phyloP scores from a whole-genome alignment of 2,888 invertebrate species.

The Tenodera sinensis region DNA sequence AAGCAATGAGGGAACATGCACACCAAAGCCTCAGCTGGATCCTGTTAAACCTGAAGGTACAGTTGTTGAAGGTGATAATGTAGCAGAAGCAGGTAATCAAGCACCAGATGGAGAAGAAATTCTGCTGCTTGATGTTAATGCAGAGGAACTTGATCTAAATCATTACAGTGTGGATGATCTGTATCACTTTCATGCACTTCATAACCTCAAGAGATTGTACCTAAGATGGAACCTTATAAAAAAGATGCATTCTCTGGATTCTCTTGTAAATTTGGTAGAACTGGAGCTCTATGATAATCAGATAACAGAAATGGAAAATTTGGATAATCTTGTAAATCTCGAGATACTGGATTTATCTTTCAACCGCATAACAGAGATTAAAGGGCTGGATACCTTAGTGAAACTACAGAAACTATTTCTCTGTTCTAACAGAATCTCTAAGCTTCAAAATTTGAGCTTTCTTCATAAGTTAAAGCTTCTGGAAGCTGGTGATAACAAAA shows the following conservation, averaged over 20 bases:
- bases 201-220: constrained; percentile 72
- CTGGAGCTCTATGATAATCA: constrained; percentile 97
- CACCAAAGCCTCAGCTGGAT: too few relatives aligned
- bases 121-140: too few relatives aligned
- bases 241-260: constrained; percentile 83
- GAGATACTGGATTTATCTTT: constrained; percentile 92
- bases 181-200: constrained; percentile 76
- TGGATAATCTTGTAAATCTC: constrained; percentile 81
- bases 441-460: constrained; percentile 83
- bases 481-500: constrained; percentile 93
- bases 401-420: constrained; percentile 82
- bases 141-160: constrained; percentile 59
- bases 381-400: constrained; percentile 69
- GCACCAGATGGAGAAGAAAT: too few relatives aligned
- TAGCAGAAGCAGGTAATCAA: too few relatives aligned
- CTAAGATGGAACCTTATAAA: constrained; percentile 94
- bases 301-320: constrained; percentile 85
- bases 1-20: too few relatives aligned
- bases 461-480: constrained; percentile 75
- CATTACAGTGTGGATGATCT: constrained; percentile 83
- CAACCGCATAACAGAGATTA: constrained; percentile 85
- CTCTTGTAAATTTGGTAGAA: constrained; percentile 73
- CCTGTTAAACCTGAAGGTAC: too few relatives aligned
- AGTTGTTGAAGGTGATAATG: too few relatives aligned
- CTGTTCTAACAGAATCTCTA: constrained; percentile 82